A percentile compares a stretch with the other conserved stretches of the same genome.
These are phyloP conservation scores for Pandion haliaetus DNA, from an alignment of 2,113 vertebrate genomes.

Conservation along the genomic window DNA sequence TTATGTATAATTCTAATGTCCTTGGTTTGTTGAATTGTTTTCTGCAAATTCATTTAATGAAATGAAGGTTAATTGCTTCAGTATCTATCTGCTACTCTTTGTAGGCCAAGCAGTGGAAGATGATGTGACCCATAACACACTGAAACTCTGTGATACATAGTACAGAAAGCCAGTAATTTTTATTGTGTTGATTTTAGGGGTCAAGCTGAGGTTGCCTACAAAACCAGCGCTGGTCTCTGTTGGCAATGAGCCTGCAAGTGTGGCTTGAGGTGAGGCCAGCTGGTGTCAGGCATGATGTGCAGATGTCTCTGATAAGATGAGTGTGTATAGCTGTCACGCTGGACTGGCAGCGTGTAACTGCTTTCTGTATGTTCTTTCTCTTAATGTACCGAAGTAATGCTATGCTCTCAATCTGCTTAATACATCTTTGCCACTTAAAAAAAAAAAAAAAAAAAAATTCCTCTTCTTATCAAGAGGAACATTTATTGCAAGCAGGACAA, in stretches of 20 bases:
- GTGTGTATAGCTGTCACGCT: background rate
- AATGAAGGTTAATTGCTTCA: background rate
- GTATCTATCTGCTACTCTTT: background rate
- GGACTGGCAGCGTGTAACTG: background rate
- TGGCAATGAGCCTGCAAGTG: background rate
- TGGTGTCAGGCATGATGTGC: background rate
- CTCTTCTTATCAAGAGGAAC: background rate
- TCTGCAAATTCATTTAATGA: background rate
- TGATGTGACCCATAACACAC: background rate
- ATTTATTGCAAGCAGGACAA: background rate
- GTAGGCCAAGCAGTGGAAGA: background rate
- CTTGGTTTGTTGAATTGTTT: background rate
- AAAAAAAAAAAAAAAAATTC: background rate
- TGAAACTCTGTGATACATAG: background rate
- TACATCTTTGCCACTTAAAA: background rate
- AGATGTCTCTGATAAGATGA: background rate
- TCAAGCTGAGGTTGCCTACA: background rate
- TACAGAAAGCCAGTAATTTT: background rate
- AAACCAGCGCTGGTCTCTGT: background rate
- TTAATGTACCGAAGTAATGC: background rate
- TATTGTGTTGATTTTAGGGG: background rate
- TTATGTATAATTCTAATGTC: background rate
- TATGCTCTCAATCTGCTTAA: background rate
- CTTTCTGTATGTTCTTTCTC: background rate
- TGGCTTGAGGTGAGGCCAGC: background rate